Base-by-base conservation (phyloP, 2,888 invertebrate species). In the Cactoblastis cactorum region DNA sequence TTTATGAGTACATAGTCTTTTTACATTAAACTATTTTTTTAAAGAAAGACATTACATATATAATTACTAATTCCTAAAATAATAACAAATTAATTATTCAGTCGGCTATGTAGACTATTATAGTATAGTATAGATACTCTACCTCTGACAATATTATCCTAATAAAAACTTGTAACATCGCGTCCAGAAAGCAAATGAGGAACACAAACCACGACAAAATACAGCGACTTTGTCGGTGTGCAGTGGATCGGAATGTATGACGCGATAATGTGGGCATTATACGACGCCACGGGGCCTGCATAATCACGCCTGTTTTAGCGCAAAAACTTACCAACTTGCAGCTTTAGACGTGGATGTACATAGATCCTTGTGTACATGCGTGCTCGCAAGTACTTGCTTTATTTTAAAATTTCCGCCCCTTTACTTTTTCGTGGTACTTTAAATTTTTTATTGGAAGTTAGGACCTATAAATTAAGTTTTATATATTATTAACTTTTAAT, bases 191-290 rank as follows among this genome's bases (percentile, higher is more conserved):
- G 28, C 2, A 15, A 43, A 43, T 41, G 43, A 12, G 11, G 32
- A 50, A 55, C 58, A 55, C 56, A 59, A 51, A 37, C 55, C 54
- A 52, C 49, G 49, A 53, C 43, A 22, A 28, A 38, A 38, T 18
- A 38, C 18, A 15, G 8, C 9, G 15, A 48, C 53, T 43, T 54
- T 49, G 51, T 64, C 65, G 65, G 61, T 75, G 78, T 68, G 77
- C 81, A 76, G 68, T 76, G 80, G 71, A 71, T 71, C 71, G 83
- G 79, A 82, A 69, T 68, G 68, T 74, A 76, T 74, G 78, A 77
- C 72, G 78, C 66, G 83, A 85, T 87, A 87, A 88, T 89, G 87
- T 52, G 80, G 77, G 75, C 86, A 89, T 89, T 88, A 89, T 89
- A 83, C 87, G 74, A 69, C 73, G 69, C 69, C 77, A 77, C 86